Percentiles rank a stretch among this genome's conserved stretches.
These are phyloP conservation scores for Holacanthella duospinosa DNA, from an alignment of 2,888 invertebrate species.

Conservation along the genomic window DNA sequence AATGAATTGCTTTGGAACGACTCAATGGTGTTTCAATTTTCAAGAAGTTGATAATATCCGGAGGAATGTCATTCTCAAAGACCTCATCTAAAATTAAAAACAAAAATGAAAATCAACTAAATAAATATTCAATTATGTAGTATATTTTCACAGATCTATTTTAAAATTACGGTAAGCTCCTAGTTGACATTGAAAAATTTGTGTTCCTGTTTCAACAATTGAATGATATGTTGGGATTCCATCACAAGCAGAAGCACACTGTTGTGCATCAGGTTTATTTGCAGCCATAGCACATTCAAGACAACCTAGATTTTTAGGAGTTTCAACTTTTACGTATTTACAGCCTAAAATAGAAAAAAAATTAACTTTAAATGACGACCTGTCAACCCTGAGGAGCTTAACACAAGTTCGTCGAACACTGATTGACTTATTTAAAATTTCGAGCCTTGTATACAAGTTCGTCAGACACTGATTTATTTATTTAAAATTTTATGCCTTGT, in stretches of 20 bases:
- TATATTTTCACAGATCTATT: background rate
- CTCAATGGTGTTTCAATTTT: background rate
- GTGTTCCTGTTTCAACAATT: background rate
- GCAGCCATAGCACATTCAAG: background rate
- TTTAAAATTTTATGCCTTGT: too few relatives aligned
- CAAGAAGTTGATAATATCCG: background rate
- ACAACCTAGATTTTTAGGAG: background rate
- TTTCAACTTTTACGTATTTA: background rate
- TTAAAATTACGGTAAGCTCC: background rate
- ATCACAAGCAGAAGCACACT: constrained; percentile 1
- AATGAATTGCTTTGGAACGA: background rate
- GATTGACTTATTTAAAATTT: too few relatives aligned
- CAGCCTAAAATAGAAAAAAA: constrained; percentile 2
- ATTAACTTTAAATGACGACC: background rate
- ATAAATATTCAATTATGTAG: too few relatives aligned
- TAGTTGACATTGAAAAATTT: background rate
- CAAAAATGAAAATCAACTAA: background rate
- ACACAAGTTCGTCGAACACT: too few relatives aligned
- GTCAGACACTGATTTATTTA: too few relatives aligned
- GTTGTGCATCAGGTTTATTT: background rate
- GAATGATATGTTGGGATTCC: constrained; percentile 3
- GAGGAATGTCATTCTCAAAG: background rate
- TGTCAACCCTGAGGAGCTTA: too few relatives aligned
- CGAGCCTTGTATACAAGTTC: too few relatives aligned
- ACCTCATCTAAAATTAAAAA: constrained; percentile 3